These are phyloP conservation scores for Lepilemur septentrionalis DNA, from an alignment of 2,797 vertebrate genomes.

Conservation along the genomic window DNA sequence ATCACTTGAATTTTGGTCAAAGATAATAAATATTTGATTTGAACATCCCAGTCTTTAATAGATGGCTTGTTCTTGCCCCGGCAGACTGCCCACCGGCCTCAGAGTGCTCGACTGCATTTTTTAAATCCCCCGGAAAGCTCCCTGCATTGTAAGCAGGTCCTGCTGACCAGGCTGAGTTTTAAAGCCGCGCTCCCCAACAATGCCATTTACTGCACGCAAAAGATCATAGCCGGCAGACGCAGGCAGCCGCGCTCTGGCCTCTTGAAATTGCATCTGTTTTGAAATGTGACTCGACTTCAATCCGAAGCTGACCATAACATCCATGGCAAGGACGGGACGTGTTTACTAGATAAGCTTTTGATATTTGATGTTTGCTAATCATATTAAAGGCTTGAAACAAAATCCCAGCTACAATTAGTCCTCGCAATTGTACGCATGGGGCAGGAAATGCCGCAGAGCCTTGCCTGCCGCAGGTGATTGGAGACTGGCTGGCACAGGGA, in stretches of 20 bases:
- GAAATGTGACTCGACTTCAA: conserved; percentile 75
- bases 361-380: conserved; percentile 78
- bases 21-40: conserved; percentile 35
- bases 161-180: conserved; percentile 65
- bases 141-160: conserved; percentile 53
- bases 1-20: neutral
- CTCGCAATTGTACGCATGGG: conserved; percentile 36
- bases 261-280: conserved; percentile 77
- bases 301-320: conserved; percentile 62
- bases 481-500: neutral
- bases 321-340: conserved; percentile 47
- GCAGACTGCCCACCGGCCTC: neutral
- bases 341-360: conserved; percentile 76
- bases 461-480: neutral
- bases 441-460: neutral
- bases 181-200: conserved; percentile 41
- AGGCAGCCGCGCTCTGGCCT: conserved; percentile 54
- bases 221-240: conserved; percentile 70
- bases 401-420: conserved; percentile 70
- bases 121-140: conserved; percentile 67
- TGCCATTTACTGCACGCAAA: conserved; percentile 63
- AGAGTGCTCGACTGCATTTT: conserved; percentile 31
- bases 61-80: neutral
- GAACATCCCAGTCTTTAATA: neutral
- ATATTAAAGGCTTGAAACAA: conserved; percentile 75